phyloP scores from a whole-genome alignment of 2,888 invertebrate genomes.

The Metopia argyrocephala region DNA sequence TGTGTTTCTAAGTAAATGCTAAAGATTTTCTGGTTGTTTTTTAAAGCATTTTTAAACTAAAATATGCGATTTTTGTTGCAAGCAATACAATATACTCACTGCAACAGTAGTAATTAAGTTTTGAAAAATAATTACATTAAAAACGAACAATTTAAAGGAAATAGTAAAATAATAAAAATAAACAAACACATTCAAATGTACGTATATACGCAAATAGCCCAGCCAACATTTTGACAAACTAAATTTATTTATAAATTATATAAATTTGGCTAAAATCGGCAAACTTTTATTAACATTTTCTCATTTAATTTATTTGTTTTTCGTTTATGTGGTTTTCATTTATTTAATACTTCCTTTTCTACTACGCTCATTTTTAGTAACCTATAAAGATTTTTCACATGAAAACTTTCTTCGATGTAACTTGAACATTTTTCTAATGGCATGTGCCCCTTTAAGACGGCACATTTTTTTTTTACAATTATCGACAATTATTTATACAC shows the following conservation, averaged over 20 bases:
- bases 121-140: slow-evolving; percentile 56
- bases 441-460: no score
- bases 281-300: no score
- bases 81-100: background rate
- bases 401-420: no score
- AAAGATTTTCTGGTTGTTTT: background rate
- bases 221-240: background rate
- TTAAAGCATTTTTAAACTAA: no score
- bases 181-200: background rate
- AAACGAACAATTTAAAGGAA: slow-evolving; percentile 59
- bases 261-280: no score
- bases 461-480: no score
- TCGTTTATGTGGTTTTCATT: no score
- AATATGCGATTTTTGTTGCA: background rate
- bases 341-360: no score
- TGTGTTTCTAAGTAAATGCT: background rate
- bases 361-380: no score
- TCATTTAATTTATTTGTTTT: background rate
- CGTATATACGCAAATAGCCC: background rate
- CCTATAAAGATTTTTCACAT: no score
- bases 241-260: slow-evolving; percentile 32
- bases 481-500: no score
- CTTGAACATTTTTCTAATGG: no score
- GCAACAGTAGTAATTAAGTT: slow-evolving; percentile 61
- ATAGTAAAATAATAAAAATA: slow-evolving; percentile 29